Evolutionary conservation across 2,113 vertebrate species (phyloP).

Genomic region (Hippocampus abdominalis): DNA sequence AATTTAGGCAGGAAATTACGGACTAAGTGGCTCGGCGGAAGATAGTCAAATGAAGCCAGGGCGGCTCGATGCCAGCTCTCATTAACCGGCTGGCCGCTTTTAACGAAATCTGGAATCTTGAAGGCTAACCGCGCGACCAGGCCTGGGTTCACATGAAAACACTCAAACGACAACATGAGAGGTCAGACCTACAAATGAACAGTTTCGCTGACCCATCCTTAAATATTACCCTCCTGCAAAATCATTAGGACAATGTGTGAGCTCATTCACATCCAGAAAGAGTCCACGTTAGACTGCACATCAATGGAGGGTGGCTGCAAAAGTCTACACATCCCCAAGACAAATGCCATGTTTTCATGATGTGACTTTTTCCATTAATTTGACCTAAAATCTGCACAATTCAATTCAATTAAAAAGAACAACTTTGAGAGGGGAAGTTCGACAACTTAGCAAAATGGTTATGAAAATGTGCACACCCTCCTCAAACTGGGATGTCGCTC

Average conservation of each 20-base stretch:
- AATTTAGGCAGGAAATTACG: conserved; percentile 76
- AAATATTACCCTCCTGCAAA: neutral
- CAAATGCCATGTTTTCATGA: too few species aligned
- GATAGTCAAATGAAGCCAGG: conserved; percentile 72
- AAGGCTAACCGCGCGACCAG: conserved; percentile 49
- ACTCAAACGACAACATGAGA: neutral
- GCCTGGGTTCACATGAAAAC: conserved; percentile 26
- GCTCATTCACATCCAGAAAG: neutral
- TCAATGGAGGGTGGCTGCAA: neutral
- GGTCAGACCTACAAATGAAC: conserved; percentile 5
- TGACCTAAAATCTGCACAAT: neutral
- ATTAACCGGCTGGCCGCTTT: conserved; percentile 65
- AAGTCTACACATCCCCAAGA: neutral
- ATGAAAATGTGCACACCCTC: too few species aligned
- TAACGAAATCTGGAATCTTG: conserved; percentile 49
- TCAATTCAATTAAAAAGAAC: too few species aligned
- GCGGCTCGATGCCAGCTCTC: conserved; percentile 65
- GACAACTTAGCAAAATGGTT: too few species aligned
- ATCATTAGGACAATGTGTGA: neutral
- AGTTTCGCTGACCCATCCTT: neutral
- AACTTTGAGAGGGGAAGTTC: neutral
- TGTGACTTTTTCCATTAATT: neutral
- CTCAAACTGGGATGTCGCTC: too few species aligned
- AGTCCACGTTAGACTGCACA: neutral
- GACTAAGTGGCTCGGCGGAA: conserved; percentile 71